Evolutionary conservation across 37 sponge, comb jelly and placozoan species (phyloP).

Genomic region (Aplysina aerophoba): DNA sequence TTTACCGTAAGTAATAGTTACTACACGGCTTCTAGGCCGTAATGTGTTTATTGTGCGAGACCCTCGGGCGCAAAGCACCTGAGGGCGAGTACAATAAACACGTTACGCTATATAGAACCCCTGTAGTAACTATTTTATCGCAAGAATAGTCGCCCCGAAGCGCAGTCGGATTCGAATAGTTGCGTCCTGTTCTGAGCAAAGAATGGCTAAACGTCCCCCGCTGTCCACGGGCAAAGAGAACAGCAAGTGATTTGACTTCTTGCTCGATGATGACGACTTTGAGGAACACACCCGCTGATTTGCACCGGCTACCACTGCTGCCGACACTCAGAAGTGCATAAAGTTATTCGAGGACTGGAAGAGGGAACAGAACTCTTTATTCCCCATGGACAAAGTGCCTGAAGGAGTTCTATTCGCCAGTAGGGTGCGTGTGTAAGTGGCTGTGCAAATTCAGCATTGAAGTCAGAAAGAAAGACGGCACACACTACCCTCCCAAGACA

Average conservation of each 20-base stretch:
- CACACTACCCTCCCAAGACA: background rate
- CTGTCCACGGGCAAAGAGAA: background rate
- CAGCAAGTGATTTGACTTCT: background rate
- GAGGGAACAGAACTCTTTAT: background rate
- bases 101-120: too few relatives aligned
- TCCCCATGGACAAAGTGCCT: too few relatives aligned
- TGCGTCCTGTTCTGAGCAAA: background rate
- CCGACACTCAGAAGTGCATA: background rate
- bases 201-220: slow-evolving; percentile 1
- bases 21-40: too few relatives aligned
- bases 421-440: background rate
- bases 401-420: background rate
- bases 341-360: background rate
- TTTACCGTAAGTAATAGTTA: too few relatives aligned
- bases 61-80: too few relatives aligned
- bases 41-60: too few relatives aligned
- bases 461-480: background rate
- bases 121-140: too few relatives aligned
- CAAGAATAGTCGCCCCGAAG: too few relatives aligned
- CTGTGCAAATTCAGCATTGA: background rate
- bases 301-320: background rate
- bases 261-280: background rate
- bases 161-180: background rate
- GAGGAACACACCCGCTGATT: background rate
- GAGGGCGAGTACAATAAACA: too few relatives aligned